phyloP scores from a whole-genome alignment of 2,797 vertebrate species.

The Macroramphosus scolopax region DNA sequence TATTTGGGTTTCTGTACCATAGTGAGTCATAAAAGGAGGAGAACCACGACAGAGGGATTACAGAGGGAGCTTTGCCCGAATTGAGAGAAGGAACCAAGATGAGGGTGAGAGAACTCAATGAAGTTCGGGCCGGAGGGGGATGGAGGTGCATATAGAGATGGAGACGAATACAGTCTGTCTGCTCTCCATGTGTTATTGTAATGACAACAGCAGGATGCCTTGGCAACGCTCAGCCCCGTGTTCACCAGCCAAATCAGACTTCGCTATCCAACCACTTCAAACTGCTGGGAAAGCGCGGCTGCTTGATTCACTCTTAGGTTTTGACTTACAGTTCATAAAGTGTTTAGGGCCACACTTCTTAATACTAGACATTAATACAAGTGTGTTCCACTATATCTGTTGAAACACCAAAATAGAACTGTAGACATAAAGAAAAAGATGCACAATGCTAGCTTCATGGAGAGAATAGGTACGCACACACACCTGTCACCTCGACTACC shows the following conservation, averaged over 20 bases:
- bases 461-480: too few species aligned
- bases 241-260: conserved; percentile 48
- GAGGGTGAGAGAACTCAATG: conserved; percentile 12
- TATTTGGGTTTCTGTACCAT: conserved; percentile 2
- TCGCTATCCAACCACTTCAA: conserved; percentile 13
- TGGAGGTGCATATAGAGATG: conserved; percentile 28
- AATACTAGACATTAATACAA: too few species aligned
- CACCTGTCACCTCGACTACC: conserved; percentile 31
- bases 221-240: conserved; percentile 40
- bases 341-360: too few species aligned
- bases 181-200: conserved; percentile 46
- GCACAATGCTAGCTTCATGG: too few species aligned
- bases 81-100: background rate
- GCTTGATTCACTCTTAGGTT: too few species aligned
- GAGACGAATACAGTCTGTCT: conserved; percentile 42
- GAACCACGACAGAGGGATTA: conserved; percentile 2
- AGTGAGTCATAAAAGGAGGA: conserved; percentile 16
- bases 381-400: too few species aligned
- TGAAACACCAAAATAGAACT: too few species aligned
- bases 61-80: conserved; percentile 15
- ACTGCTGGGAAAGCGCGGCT: conserved; percentile 21
- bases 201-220: conserved; percentile 44
- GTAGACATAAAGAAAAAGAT: too few species aligned
- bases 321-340: too few species aligned
- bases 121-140: conserved; percentile 6